Percentiles rank a stretch among this genome's conserved stretches.
Conservation (phyloP, 2,113 vertebrate species). For the Sinocyclocheilus anshuiensis region DNA sequence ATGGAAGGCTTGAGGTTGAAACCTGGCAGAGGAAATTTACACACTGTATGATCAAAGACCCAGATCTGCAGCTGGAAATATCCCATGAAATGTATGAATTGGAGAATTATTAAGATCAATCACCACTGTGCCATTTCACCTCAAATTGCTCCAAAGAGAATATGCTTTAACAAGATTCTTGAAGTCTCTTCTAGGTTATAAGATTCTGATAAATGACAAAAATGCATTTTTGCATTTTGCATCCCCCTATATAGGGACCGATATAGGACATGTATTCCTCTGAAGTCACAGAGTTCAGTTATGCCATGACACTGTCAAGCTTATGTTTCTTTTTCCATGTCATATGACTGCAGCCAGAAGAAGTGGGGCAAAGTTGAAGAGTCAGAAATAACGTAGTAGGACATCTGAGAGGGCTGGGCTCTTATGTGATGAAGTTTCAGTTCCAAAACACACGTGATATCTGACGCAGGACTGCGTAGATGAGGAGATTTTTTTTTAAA, state of each 20-base stretch:
- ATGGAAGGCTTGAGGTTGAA: background rate
- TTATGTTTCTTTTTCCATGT: conserved; percentile 77
- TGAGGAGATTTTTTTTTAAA: background rate
- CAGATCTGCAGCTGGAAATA: background rate
- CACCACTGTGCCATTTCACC: background rate
- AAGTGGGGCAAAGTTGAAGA: conserved; percentile 80
- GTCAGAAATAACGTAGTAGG: conserved; percentile 72
- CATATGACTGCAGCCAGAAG: conserved; percentile 70
- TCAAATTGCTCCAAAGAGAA: background rate
- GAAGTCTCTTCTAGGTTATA: background rate
- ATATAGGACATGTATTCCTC: background rate
- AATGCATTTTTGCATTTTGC: too few species aligned
- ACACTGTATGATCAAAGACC: background rate
- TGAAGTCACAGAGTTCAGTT: conserved; percentile 18
- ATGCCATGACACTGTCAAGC: conserved; percentile 29
- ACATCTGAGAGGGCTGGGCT: conserved; percentile 61
- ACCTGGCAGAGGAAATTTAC: too few species aligned
- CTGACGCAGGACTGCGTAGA: background rate
- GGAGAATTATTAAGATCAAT: background rate
- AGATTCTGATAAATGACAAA: background rate
- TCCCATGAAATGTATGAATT: background rate
- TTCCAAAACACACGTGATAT: conserved; percentile 69
- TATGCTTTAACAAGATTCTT: background rate
- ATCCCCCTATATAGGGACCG: background rate
- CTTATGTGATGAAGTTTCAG: conserved; percentile 52